Evolutionary conservation across 2,888 invertebrate genomes (phyloP).

Genomic region (Eilema griseolum): DNA sequence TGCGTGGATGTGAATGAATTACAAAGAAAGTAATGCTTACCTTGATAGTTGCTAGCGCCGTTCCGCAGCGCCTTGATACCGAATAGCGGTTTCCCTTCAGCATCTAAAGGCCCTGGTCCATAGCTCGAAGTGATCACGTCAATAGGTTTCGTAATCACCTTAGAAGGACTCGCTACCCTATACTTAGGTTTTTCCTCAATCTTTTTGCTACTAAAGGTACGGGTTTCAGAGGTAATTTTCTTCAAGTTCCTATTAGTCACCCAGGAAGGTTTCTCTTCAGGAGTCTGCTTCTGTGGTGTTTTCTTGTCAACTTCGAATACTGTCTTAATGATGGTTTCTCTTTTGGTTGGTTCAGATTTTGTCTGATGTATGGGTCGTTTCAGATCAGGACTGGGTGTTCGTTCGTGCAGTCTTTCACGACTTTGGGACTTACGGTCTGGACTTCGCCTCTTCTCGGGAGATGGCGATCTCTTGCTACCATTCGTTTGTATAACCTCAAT

Average conservation of each 20-base stretch:
- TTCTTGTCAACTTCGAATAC: constrained; percentile 71
- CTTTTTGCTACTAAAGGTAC: constrained; percentile 74
- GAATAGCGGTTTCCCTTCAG: constrained; percentile 92
- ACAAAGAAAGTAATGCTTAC: constrained; percentile 66
- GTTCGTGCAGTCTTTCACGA: constrained; percentile 60
- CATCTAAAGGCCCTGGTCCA: constrained; percentile 94
- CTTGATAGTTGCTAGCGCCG: constrained; percentile 88
- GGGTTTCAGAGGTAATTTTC: constrained; percentile 80
- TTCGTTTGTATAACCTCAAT: constrained; percentile 69
- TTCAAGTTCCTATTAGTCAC: constrained; percentile 87
- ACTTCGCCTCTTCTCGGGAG: constrained; percentile 66
- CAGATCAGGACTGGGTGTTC: constrained; percentile 72
- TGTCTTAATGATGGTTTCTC: constrained; percentile 72
- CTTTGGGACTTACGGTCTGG: constrained; percentile 52
- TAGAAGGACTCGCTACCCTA: constrained; percentile 74
- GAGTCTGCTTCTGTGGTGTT: constrained; percentile 66
- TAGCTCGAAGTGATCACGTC: constrained; percentile 93
- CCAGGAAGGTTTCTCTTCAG: constrained; percentile 88
- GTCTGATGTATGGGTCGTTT: constrained; percentile 53
- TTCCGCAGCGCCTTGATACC: constrained; percentile 91
- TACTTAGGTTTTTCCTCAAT: constrained; percentile 79
- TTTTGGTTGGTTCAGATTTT: constrained; percentile 63
- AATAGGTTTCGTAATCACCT: constrained; percentile 78
- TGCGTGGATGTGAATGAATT: neutral
- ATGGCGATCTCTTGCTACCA: constrained; percentile 69